Evolutionary conservation across 1,140 invertebrate genomes (phyloP).

Genomic region (Lepidostoma basale): DNA sequence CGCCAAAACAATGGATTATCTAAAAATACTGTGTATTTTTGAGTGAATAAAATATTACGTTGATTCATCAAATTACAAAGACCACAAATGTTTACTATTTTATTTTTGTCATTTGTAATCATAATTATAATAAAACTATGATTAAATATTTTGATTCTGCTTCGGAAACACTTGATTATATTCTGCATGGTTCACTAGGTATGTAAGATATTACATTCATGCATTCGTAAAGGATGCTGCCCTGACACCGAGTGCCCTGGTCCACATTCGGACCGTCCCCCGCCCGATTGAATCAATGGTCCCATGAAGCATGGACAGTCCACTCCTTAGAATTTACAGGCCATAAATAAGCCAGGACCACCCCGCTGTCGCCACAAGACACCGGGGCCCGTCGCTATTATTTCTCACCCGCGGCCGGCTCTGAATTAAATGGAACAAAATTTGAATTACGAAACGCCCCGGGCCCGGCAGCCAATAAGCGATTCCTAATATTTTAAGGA

Average conservation of each 20-base stretch:
- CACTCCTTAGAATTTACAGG: constrained; percentile 39
- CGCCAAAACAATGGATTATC: too few relatives aligned
- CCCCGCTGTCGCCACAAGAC: constrained; percentile 42
- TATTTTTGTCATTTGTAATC: too few relatives aligned
- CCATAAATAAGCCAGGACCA: constrained; percentile 42
- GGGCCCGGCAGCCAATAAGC: background rate
- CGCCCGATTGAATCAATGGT: background rate
- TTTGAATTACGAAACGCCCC: constrained; percentile 4
- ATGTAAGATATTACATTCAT: too few relatives aligned
- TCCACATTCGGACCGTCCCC: background rate
- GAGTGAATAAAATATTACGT: too few relatives aligned
- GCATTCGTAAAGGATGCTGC: too few relatives aligned
- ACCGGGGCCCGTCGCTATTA: background rate
- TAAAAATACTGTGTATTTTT: too few relatives aligned
- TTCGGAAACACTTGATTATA: too few relatives aligned
- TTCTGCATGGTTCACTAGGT: too few relatives aligned
- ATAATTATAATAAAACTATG: too few relatives aligned
- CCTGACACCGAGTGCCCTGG: background rate
- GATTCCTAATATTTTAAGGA: background rate
- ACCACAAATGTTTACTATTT: too few relatives aligned
- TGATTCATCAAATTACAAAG: too few relatives aligned
- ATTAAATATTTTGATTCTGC: too few relatives aligned
- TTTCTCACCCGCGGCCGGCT: background rate
- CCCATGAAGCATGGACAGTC: constrained; percentile 29
- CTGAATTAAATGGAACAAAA: constrained; percentile 13